phyloP scores from a whole-genome alignment of 2,888 invertebrate species.

The Dryocosmus kuriphilus region DNA sequence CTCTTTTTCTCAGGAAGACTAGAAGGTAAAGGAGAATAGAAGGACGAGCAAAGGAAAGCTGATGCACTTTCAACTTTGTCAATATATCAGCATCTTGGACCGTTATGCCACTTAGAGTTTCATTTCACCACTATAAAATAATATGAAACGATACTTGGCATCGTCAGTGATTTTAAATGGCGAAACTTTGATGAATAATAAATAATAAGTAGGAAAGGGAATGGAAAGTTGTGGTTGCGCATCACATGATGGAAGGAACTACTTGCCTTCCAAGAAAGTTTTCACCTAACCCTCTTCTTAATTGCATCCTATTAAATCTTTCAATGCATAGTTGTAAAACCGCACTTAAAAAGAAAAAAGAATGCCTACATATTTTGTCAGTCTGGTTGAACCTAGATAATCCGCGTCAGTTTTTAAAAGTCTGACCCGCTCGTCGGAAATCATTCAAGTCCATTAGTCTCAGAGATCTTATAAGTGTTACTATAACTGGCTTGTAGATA shows the following conservation, averaged over 20 bases:
- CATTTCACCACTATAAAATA: constrained; percentile 5
- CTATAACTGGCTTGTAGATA: constrained; percentile 25
- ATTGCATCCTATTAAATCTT: constrained; percentile 66
- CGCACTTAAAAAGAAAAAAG: not conserved
- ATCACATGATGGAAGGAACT: constrained; percentile 61
- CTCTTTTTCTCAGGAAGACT: constrained; percentile 28
- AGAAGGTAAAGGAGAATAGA: not conserved
- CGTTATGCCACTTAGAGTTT: constrained; percentile 37
- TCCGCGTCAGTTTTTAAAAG: not conserved
- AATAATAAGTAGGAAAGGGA: constrained; percentile 41
- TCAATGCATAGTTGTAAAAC: constrained; percentile 48
- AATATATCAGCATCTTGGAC: constrained; percentile 62
- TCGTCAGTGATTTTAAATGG: constrained; percentile 40
- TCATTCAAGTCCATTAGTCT: not conserved
- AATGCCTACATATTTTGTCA: too few relatives aligned
- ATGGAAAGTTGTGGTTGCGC: constrained; percentile 40
- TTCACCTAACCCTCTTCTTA: constrained; percentile 69
- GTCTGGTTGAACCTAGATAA: not conserved
- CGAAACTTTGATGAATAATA: constrained; percentile 40
- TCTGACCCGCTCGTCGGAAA: not conserved
- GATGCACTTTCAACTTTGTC: constrained; percentile 62
- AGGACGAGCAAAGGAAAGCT: constrained; percentile 46
- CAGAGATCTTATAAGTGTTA: constrained; percentile 22
- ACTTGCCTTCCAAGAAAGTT: constrained; percentile 58
- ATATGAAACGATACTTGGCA: constrained; percentile 30